Evolutionary conservation across 2,797 vertebrate species (phyloP), one percentile per base, ranked within the genome.

Genomic region (Sarcophilus harrisii): DNA sequence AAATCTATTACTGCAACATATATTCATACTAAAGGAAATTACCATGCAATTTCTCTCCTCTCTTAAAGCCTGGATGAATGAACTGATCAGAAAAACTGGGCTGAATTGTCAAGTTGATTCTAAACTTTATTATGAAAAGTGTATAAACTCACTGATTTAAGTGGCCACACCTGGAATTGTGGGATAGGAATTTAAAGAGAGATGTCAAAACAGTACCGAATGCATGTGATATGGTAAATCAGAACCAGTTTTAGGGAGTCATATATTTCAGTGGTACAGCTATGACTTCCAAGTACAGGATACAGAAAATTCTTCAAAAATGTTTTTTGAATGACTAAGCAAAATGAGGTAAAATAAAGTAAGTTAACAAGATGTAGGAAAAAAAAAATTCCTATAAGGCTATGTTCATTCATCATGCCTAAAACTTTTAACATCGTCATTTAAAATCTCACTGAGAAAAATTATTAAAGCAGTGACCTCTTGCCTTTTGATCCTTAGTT

Each of bases 91-190:
- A 95, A 94, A 92, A 49, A 57, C 91, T 89, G 58, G n/a, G 27
- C 27, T 96, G 94, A 32, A 57, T 38, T 97, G 96, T 81, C 92
- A 92, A 96, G 94, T 95, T 97, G 94, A 54, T 57, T 9, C 16
- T 0, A 66, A 92, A 92, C 24, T 95, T 95, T 90, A 90, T 57
- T 95, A 60, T 57, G 29, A 87, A 59, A 94, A 93, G 90, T 60
- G 91, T 49, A 38, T 49, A 94, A 95, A 49, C 95, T 93, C 5
- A 89, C 32, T 54, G 9, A 94, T 93, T 95, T 90, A 93, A 5
- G 92, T 0, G n/a, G 89, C 27, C 89, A 93, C 9, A 54, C 3
- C 30, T 81, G 66, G 60, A 90, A 49, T 1, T n/a, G 29, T 29
- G 24, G 57, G 13, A 38, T 0, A 92, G 52, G 57, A 29, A 13